These are phyloP conservation scores for Eupleurogrammus muticus DNA, from an alignment of 2,797 vertebrate species.

Conservation along the genomic window DNA sequence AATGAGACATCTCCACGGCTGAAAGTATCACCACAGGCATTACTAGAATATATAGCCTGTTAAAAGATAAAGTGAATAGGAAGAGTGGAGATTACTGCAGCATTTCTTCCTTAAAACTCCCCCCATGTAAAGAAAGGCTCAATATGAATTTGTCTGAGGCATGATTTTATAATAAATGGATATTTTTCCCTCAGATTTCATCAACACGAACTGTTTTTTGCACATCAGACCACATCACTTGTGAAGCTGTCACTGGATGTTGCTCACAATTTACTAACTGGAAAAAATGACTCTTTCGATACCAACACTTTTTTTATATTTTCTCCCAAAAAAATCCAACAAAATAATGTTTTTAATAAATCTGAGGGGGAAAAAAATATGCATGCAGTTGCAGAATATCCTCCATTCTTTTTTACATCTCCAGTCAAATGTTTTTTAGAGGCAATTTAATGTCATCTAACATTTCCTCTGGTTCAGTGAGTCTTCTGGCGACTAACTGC, in stretches of 20 bases:
- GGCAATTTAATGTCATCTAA: neutral
- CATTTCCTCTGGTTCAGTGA: neutral
- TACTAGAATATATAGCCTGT: slow-evolving; percentile 59
- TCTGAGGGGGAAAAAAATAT: neutral
- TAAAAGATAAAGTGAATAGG: slow-evolving; percentile 57
- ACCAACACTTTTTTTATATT: neutral
- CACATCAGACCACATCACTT: neutral
- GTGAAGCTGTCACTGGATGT: neutral
- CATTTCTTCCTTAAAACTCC: neutral
- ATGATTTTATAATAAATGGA: neutral
- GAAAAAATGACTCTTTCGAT: neutral
- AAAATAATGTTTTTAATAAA: neutral
- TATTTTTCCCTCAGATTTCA: neutral
- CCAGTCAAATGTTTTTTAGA: neutral
- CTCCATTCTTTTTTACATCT: neutral
- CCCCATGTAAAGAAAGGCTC: neutral
- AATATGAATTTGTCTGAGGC: neutral
- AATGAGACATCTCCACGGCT: slow-evolving; percentile 77
- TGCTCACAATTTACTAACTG: neutral
- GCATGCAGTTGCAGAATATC: slow-evolving; percentile 6
- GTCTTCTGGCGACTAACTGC: neutral
- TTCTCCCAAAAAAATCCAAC: neutral
- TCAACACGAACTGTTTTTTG: neutral
- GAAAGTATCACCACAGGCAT: slow-evolving; percentile 57
- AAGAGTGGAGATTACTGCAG: slow-evolving; percentile 29